A percentile compares a stretch with the other conserved stretches of the same genome.
phyloP scores from a whole-genome alignment of 2,113 vertebrate species.

The Albula goreensis region DNA sequence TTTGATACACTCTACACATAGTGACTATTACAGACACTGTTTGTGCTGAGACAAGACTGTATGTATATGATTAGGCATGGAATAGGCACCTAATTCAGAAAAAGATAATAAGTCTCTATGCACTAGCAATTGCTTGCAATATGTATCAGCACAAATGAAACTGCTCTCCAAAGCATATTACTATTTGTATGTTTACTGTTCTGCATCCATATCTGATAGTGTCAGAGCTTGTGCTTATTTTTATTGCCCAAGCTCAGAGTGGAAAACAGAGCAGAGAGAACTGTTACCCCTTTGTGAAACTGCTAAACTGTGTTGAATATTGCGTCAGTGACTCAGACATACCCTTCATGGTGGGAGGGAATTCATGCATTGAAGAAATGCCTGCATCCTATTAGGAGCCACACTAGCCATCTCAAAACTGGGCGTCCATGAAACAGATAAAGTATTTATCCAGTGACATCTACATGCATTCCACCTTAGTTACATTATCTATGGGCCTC shows the following conservation, averaged over 20 bases:
- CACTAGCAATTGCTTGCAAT: too few species aligned
- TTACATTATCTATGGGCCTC: neutral
- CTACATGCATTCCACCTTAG: neutral
- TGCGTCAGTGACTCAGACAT: slow-evolving; percentile 58
- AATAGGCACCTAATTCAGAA: neutral
- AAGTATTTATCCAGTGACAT: neutral
- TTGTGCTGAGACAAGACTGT: neutral
- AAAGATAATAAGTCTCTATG: too few species aligned
- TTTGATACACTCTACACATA: neutral
- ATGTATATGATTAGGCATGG: neutral
- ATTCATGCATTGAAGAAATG: slow-evolving; percentile 64
- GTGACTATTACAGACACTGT: neutral
- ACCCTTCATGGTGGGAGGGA: slow-evolving; percentile 65
- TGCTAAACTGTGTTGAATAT: slow-evolving; percentile 53
- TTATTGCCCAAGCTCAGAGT: neutral
- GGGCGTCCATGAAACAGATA: neutral
- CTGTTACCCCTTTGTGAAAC: slow-evolving; percentile 14
- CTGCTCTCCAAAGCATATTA: neutral
- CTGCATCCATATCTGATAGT: neutral
- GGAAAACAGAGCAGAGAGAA: neutral
- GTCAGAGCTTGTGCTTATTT: neutral
- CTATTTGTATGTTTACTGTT: neutral
- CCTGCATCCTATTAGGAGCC: slow-evolving; percentile 42
- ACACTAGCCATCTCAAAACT: neutral
- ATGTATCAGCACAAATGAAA: neutral